These are phyloP conservation scores for Pseudochirops corinnae DNA, from an alignment of 2,797 vertebrate species.

Conservation along the genomic window DNA sequence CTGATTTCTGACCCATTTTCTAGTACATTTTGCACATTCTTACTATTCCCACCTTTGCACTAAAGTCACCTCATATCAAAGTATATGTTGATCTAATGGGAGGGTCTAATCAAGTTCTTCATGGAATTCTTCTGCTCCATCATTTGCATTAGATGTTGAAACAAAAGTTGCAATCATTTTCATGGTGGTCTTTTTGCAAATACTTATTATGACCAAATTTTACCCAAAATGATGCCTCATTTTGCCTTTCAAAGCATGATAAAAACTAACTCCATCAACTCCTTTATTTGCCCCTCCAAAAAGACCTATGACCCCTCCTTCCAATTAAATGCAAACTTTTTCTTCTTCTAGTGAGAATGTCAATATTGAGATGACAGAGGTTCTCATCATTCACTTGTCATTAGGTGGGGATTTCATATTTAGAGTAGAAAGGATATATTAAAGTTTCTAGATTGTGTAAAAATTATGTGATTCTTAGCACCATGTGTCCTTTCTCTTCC, in stretches of 20 bases:
- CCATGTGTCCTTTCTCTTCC: not conserved
- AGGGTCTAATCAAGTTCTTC: not conserved
- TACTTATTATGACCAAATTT: not conserved
- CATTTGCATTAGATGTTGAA: not conserved
- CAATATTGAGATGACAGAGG: not conserved
- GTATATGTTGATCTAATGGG: not conserved
- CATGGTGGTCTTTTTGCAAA: not conserved
- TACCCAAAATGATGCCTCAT: not conserved
- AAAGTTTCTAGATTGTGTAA: not conserved
- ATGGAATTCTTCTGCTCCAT: not conserved
- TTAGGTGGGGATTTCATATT: not conserved
- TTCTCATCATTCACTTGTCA: not conserved
- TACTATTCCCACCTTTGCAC: not conserved
- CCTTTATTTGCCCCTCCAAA: not conserved
- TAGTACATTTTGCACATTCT: not conserved
- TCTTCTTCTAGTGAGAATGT: not conserved
- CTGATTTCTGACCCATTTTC: not conserved
- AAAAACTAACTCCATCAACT: not conserved
- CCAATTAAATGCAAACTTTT: not conserved
- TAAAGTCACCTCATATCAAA: not conserved
- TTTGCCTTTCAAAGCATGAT: not conserved
- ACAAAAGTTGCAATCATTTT: not conserved
- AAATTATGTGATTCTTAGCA: not conserved
- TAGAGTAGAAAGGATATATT: not conserved
- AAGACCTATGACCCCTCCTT: not conserved